phyloP scores from a whole-genome alignment of 2,113 vertebrate genomes.

The Siniperca chuatsi region DNA sequence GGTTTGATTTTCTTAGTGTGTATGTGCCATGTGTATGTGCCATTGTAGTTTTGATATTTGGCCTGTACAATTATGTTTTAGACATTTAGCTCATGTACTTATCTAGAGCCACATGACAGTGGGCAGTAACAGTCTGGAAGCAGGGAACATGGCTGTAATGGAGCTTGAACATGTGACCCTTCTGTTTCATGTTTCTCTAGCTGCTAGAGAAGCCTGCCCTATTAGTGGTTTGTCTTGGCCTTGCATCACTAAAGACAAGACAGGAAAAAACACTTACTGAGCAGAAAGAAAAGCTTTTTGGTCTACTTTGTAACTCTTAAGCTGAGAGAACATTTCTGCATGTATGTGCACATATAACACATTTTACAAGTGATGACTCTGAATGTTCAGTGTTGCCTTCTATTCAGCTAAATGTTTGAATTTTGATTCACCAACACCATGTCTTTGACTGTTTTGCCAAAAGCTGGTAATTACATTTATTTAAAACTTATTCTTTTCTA shows the following conservation, averaged over 20 bases:
- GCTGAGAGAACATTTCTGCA: neutral
- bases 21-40: conserved; percentile 11
- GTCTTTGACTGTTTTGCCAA: conserved; percentile 24
- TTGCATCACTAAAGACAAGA: neutral
- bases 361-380: neutral
- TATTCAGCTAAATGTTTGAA: conserved; percentile 9
- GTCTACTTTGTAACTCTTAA: neutral
- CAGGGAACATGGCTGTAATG: neutral
- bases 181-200: neutral
- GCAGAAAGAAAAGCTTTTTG: neutral
- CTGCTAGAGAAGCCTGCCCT: neutral
- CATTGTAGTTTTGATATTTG: conserved; percentile 14
- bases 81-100: neutral
- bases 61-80: neutral
- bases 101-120: neutral
- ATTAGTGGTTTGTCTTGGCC: neutral
- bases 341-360: neutral
- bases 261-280: neutral
- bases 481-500: conserved; percentile 15
- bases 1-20: neutral
- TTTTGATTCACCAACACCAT: neutral
- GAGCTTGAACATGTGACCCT: neutral
- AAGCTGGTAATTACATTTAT: conserved; percentile 15
- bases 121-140: neutral
- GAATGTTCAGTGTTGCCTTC: conserved; percentile 17